These are phyloP conservation scores for Catharus minimus DNA, from an alignment of 2,113 vertebrate species.

Conservation along the genomic window DNA sequence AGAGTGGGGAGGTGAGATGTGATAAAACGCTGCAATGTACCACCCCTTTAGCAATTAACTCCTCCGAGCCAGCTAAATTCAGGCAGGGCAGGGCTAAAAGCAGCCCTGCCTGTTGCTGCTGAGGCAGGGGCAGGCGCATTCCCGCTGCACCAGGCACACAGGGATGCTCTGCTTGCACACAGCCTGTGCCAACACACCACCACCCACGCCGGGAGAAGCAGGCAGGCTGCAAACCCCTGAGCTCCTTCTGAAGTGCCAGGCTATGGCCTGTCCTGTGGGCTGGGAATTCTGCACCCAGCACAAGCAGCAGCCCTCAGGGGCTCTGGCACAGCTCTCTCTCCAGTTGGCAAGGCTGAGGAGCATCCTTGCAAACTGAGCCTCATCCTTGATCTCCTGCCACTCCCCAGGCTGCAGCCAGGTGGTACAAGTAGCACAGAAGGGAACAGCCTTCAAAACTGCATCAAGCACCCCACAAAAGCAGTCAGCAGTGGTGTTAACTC, in stretches of 20 bases:
- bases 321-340: neutral
- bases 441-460: neutral
- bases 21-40: neutral
- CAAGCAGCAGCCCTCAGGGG: neutral
- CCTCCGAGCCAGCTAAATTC: neutral
- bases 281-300: neutral
- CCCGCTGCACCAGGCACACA: rapidly evolving
- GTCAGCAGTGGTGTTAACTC: neutral
- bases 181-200: neutral
- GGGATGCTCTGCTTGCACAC: neutral
- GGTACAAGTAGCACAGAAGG: neutral
- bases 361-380: neutral
- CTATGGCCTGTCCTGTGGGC: neutral
- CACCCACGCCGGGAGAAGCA: neutral
- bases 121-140: neutral
- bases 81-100: neutral
- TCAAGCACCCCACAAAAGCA: neutral
- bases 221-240: neutral
- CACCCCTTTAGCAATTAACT: neutral
- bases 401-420: neutral
- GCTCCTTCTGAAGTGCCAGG: neutral
- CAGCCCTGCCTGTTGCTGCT: neutral
- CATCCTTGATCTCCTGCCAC: neutral
- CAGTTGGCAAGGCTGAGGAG: neutral
- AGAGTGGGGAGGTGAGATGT: neutral